Evolutionary conservation across 2,113 vertebrate species (phyloP).

Genomic region (Antennarius striatus): DNA sequence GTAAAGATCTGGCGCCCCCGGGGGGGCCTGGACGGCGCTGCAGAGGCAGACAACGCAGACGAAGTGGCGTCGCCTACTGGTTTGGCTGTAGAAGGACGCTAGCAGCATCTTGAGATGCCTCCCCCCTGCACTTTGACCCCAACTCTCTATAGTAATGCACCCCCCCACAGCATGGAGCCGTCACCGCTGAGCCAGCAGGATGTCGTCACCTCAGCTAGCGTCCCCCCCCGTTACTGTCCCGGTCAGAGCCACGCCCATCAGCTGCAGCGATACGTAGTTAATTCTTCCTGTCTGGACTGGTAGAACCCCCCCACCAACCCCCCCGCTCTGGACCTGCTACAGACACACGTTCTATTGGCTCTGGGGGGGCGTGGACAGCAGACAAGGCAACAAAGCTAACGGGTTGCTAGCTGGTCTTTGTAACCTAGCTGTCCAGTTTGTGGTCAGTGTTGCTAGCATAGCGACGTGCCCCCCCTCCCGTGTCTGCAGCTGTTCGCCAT

Average conservation of each 20-base stretch:
- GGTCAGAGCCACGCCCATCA: conserved; percentile 2
- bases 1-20: conserved; percentile 96
- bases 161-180: conserved; percentile 18
- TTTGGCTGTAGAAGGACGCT: conserved; percentile 20
- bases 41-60: conserved; percentile 85
- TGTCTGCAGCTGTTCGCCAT: conserved; percentile 20
- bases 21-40: conserved; percentile 80
- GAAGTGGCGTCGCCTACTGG: conserved; percentile 71
- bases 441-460: conserved; percentile 18
- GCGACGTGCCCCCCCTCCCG: conserved; percentile 6
- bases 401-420: conserved; percentile 69
- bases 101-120: conserved; percentile 14
- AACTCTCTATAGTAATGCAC: conserved; percentile 7
- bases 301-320: no score
- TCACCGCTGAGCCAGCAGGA: conserved; percentile 12
- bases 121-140: conserved; percentile 66
- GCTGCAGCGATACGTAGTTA: conserved; percentile 8
- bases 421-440: conserved; percentile 42
- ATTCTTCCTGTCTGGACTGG: not conserved
- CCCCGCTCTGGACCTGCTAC: no score
- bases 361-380: not conserved
- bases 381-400: conserved; percentile 4
- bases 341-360: not conserved
- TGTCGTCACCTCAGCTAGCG: not conserved
- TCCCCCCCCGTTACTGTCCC: not conserved